Base-by-base conservation (phyloP, 2,888 invertebrate genomes). In the Tricholauxania praeusta region DNA sequence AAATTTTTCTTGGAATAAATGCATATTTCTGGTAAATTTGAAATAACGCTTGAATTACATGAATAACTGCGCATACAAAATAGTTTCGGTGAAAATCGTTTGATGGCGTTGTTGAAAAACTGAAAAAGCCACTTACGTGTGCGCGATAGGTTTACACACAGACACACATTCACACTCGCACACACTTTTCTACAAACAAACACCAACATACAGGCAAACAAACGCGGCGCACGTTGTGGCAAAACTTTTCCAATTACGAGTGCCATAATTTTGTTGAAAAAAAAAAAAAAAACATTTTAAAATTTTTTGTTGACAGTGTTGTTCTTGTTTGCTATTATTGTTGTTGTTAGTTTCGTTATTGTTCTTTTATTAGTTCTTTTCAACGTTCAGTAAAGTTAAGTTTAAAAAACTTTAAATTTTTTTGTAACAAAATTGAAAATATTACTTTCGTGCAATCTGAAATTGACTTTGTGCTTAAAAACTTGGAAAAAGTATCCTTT, bases 221-320 rank as follows among this genome's bases (percentile, higher is more conserved):
- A 47, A n/a, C 60, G 32, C 28, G n/a, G 12, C 6, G 28, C 28
- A 51, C 47, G 19, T 17, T 17, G 64, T 28, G 32, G 48, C 22
- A 28, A 64, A 64, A 64, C 64, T 64, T 64, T 64, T 64, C 64
- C 64, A 64, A 64, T 64, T 64, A 64, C 47, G 64, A 64, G 19
- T 48, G 48, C 19, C 49, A 49, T 51, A 10, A 19, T 64, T 59
- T 59, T 19, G 17, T 17, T 59, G 17, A 7, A 39, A 39, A 7
- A 10, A 39, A 8, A 39, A 39, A 6, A 39, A 39, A 39, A 55
- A 28, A 22, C 14, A 39, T 32, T 28, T 8, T n/a, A 60, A 60
- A 60, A 60, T 60, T 12, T n/a, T 60, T 60, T 60, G 10, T 39
- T 39, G 39, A 28, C 60, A 32, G 12, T 28, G 3, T 28, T 22